Base-by-base conservation (phyloP, 2,113 vertebrate genomes). In the Egretta garzetta region DNA sequence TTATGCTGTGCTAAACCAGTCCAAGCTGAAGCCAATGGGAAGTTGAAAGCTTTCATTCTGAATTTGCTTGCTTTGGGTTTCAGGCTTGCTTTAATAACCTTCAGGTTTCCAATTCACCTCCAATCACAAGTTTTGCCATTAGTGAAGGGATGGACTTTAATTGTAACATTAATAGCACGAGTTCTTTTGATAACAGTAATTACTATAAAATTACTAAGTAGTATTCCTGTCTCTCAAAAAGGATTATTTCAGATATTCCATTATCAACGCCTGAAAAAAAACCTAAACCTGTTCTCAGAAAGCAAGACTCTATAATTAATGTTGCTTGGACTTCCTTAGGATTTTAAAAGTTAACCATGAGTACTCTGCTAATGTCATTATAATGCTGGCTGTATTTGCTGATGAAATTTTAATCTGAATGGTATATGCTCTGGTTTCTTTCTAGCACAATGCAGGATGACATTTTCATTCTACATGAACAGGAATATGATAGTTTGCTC, bases 401-500 rank as follows among this genome's bases (percentile, higher is more conserved):
- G 53, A n/a, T 86, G 52, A 18, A 18, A 56, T 92, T 71, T 72
- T 74, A 55, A 72, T 50, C 45, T 55, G 49, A 55, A 28, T 64
- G 66, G 10, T 68, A 5, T 28, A 8, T 84, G 63, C 23, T 94
- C 67, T 43, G 11, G 27, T 96, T 72, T 92, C 74, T 81, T 91
- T 89, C 27, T 98, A 99, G 99, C 84, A 98, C 99, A 14, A 97
- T 99, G 98, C 99, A 99, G 95, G 99, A 99, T 68, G 99, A 99
- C 96, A 97, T 99, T 66, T 97, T 99, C 88, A 98, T 99, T 95
- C 96, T 99, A 22, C 99, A 99, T 4, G 99, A 99, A 95, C 99
- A 99, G 97, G 99, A 99, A 84, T 99, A 99, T 2, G 99, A 99
- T 97, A 99, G 99, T 90, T 98, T 99, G 97, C 98, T 99, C 4